Evolutionary conservation across 1,140 invertebrate genomes (phyloP).

Genomic region (Ceratosolen solmsi): DNA sequence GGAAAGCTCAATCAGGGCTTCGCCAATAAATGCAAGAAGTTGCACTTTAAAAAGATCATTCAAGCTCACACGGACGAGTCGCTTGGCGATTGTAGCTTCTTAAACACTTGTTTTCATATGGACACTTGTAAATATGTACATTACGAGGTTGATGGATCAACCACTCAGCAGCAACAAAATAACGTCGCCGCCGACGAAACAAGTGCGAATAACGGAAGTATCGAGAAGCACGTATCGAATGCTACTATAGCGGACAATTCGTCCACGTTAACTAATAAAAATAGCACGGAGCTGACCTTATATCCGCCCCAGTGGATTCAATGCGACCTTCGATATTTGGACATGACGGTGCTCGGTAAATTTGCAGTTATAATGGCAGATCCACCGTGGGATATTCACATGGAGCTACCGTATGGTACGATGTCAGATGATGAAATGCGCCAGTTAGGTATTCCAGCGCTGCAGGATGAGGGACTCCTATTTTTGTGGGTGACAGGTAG

Average conservation of each 20-base stretch:
- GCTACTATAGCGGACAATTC: slow-evolving; percentile 49
- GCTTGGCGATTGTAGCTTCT: slow-evolving; percentile 96
- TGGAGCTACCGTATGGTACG: slow-evolving; percentile 99
- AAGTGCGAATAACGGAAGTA: slow-evolving; percentile 51
- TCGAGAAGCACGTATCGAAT: slow-evolving; percentile 45
- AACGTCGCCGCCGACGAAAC: slow-evolving; percentile 51
- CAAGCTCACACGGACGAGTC: slow-evolving; percentile 97
- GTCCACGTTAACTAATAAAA: slow-evolving; percentile 53
- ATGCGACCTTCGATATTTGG: slow-evolving; percentile 94
- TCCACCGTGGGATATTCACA: slow-evolving; percentile 98
- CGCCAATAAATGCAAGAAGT: slow-evolving; percentile 84
- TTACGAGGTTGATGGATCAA: slow-evolving; percentile 88
- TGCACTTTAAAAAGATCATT: slow-evolving; percentile 98
- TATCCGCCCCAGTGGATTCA: slow-evolving; percentile 97
- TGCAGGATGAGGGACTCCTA: slow-evolving; percentile 96
- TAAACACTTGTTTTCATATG: slow-evolving; percentile 99
- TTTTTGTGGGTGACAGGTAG: slow-evolving; percentile 98
- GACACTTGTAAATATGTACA: slow-evolving; percentile 98
- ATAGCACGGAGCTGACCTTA: slow-evolving; percentile 74
- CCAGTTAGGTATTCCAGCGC: slow-evolving; percentile 85
- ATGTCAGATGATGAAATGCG: slow-evolving; percentile 99
- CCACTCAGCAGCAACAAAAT: slow-evolving; percentile 70
- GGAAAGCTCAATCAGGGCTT: slow-evolving; percentile 76
- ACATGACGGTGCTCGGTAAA: slow-evolving; percentile 96
- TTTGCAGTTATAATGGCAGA: slow-evolving; percentile 96